Evolutionary conservation across 1,140 invertebrate genomes (phyloP), one percentile per base, ranked within the genome.

Genomic region (Ceratosolen solmsi): DNA sequence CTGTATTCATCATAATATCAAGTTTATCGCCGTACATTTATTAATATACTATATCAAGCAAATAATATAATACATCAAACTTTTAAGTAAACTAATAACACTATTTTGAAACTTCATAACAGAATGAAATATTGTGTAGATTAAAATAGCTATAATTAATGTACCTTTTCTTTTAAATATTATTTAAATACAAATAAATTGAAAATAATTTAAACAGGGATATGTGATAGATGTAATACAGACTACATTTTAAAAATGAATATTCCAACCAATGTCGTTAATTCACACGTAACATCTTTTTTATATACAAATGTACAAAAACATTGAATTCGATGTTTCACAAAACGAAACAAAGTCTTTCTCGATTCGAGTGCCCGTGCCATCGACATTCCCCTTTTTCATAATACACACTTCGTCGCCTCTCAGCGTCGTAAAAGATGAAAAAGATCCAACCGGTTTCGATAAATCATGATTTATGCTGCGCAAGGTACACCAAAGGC

Each of bases 391-490:
- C 46, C 65, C 65, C 65, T 71, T 79, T 58, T 51, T 33, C 65
- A 80, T 56, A 73, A 80, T 80, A 80, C 73, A 80, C 71, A 80
- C 68, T 72, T 80, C 33, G 56, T 60, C 78, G 78, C 36, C 46
- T 41, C 30, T 33, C 70, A 25, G 38, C 60, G 63, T 68, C 63
- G 80, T 76, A 81, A 82, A 77, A 82, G 60, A 82, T 70, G 54
- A 78, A 78, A 82, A 82, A 72, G 68, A 73, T 41, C 54, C 75
- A 82, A 82, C 80, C 80, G 80, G 80, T 82, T 73, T 78, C 65
- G 75, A 78, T 82, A 82, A 82, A 82, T 78, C 80, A 78, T 82
- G 80, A 82, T 77, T 82, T 82, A 78, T 78, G 56, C 56, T 78
- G 72, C 68, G 60, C 65, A 73, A 77, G 75, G 60, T 63, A 63